phyloP scores from a whole-genome alignment of 2,113 vertebrate species.

The Neotoma lepida region DNA sequence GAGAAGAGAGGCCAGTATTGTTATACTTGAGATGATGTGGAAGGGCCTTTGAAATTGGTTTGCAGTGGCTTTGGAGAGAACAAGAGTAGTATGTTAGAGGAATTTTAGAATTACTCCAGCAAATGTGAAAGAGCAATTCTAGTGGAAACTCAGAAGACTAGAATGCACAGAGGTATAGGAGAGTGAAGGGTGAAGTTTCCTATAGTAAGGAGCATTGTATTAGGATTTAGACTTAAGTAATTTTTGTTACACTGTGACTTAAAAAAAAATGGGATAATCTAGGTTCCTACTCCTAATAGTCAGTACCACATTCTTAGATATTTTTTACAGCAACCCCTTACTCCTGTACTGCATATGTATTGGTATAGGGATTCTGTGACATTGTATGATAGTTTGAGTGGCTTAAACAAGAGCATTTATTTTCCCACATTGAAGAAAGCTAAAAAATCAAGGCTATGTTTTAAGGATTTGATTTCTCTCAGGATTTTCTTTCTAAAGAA shows the following conservation, averaged over 20 bases:
- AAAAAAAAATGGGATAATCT: neutral
- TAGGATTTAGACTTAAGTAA: neutral
- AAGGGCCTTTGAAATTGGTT: neutral
- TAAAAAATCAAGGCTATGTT: neutral
- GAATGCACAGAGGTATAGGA: neutral
- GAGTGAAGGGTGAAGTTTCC: neutral
- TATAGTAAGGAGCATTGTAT: neutral
- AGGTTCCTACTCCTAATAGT: neutral
- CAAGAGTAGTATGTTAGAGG: neutral
- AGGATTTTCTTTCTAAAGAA: neutral
- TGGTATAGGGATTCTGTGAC: neutral
- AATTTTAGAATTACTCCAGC: neutral
- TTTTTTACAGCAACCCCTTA: neutral
- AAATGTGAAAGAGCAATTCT: neutral
- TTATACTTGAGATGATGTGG: neutral
- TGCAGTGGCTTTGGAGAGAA: neutral
- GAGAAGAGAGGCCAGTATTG: rapidly evolving
- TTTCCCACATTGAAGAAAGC: neutral
- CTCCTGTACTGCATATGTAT: neutral
- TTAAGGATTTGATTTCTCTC: neutral
- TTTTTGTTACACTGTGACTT: neutral
- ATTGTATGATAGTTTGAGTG: neutral
- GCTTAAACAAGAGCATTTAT: neutral
- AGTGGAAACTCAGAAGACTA: neutral
- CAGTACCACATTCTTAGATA: neutral